phyloP scores from a whole-genome alignment of 2,797 vertebrate species.

The Siniperca undulata region DNA sequence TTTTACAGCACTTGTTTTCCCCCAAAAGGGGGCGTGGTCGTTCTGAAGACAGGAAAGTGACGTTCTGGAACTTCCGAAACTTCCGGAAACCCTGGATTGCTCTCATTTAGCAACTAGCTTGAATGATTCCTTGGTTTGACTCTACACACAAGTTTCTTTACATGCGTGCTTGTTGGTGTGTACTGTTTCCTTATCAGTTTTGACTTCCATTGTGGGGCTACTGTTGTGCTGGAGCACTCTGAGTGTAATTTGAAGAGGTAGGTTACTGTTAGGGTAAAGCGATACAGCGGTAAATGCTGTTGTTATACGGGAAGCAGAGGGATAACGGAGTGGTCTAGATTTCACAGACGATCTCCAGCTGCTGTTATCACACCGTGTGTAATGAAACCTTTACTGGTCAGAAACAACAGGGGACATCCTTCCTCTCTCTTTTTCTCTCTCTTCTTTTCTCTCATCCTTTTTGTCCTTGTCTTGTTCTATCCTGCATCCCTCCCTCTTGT shows the following conservation, averaged over 20 bases:
- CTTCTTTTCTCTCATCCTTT: slow-evolving; percentile 27
- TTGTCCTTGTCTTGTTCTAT: slow-evolving; percentile 36
- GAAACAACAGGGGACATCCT: slow-evolving; percentile 56
- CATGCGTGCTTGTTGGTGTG: slow-evolving; percentile 9
- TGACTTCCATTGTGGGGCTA: slow-evolving; percentile 44
- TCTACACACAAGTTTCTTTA: not conserved
- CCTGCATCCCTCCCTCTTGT: slow-evolving; percentile 18
- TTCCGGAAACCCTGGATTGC: not conserved
- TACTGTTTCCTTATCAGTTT: slow-evolving; percentile 66
- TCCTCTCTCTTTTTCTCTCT: slow-evolving; percentile 8
- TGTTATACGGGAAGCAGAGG: slow-evolving; percentile 77
- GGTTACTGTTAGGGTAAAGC: slow-evolving; percentile 78
- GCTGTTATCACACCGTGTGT: slow-evolving; percentile 69
- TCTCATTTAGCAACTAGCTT: not conserved
- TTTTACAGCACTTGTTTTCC: too few relatives aligned
- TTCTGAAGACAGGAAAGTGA: too few relatives aligned
- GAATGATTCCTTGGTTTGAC: slow-evolving; percentile 1
- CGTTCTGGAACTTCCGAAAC: not conserved
- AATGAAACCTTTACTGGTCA: slow-evolving; percentile 72
- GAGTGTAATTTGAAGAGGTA: slow-evolving; percentile 78
- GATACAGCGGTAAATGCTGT: slow-evolving; percentile 74
- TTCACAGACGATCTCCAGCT: slow-evolving; percentile 75
- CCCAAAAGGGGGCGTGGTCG: too few relatives aligned
- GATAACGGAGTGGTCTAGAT: slow-evolving; percentile 74
- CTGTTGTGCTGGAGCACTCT: slow-evolving; percentile 32